Evolutionary conservation across 2,797 vertebrate genomes (phyloP), one percentile per base, ranked within the genome.

Genomic region (Propithecus perrieri): DNA sequence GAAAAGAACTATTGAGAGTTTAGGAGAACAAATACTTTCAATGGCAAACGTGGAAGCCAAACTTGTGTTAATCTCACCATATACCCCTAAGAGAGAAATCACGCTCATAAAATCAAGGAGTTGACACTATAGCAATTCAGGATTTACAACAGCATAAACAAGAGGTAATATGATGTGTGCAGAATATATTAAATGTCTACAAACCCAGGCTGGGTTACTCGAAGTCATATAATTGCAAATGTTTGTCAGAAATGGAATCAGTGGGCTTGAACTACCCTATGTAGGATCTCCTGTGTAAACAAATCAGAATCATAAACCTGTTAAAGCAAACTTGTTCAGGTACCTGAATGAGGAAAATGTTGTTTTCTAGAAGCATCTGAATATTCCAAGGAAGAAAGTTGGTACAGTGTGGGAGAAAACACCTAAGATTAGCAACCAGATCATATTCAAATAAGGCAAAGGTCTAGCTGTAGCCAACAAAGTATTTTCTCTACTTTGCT

Each of bases 221-320:
- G 61, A 75, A 89, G n/a, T 87, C 28, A 75, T 33, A 61, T 35
- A 83, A 55, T 43, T 94, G 69, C 33, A 86, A 87, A 72, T 80
- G 10, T 92, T 78, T 92, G 4, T 53, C 75, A 93, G 79, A 92
- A 95, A 89, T n/a, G 4, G 28, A 76, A 79, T 76, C 13, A 75
- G n/a, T 48, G 46, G 15, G 3, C 6, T 90, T 67, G 55, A 95
- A 85, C 33, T 48, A 57, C 33, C 26, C 50, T 0, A 53, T 57
- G 18, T 2, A 13, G 17, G 15, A 43, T 92, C 5, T 89, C 69
- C 9, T 81, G 15, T 67, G 20, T 67, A 95, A 76, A 48, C 67
- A 90, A 89, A 57, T 85, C 53, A 86, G 33, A 84, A 30, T 90
- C 15, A 48, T 57, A 78, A 91, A 28, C 22, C 67, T 48, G 7